These are phyloP conservation scores for Morone chrysops DNA, from an alignment of 2,113 vertebrate genomes.

Conservation along the genomic window DNA sequence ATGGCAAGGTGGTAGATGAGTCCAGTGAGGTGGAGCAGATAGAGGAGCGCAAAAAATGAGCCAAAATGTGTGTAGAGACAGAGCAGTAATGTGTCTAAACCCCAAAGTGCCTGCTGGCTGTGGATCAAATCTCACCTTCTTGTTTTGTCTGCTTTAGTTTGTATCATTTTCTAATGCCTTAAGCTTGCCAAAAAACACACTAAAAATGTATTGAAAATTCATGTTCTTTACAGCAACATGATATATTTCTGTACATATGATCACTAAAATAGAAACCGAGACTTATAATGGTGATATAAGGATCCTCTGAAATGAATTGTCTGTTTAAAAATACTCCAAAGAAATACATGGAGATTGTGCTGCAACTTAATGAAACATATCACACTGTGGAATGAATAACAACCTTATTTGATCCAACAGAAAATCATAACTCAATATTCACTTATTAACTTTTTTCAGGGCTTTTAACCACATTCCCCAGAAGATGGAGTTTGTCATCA, in stretches of 20 bases:
- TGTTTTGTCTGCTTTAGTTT: neutral
- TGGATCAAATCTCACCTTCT: neutral
- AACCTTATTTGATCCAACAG: neutral
- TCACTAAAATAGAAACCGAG: neutral
- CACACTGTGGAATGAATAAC: neutral
- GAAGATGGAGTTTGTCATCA: neutral
- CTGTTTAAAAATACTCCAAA: neutral
- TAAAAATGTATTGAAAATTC: neutral
- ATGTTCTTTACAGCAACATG: neutral
- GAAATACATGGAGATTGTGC: neutral
- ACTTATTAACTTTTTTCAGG: neutral
- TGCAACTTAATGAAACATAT: neutral
- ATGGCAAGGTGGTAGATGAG: slow-evolving; percentile 86
- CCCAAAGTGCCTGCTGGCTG: slow-evolving; percentile 24
- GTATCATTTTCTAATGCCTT: neutral
- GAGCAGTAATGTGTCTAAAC: slow-evolving; percentile 1
- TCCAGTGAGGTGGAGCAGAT: slow-evolving; percentile 86
- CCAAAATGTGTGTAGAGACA: neutral
- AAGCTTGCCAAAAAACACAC: neutral
- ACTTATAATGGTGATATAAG: neutral
- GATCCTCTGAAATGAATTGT: neutral
- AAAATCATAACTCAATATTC: neutral
- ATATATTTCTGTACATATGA: slow-evolving; percentile 3
- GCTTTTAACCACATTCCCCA: neutral
- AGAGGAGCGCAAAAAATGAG: slow-evolving; percentile 84